Evolutionary conservation across 1,140 invertebrate species (phyloP).

Genomic region (Bombus confusus): DNA sequence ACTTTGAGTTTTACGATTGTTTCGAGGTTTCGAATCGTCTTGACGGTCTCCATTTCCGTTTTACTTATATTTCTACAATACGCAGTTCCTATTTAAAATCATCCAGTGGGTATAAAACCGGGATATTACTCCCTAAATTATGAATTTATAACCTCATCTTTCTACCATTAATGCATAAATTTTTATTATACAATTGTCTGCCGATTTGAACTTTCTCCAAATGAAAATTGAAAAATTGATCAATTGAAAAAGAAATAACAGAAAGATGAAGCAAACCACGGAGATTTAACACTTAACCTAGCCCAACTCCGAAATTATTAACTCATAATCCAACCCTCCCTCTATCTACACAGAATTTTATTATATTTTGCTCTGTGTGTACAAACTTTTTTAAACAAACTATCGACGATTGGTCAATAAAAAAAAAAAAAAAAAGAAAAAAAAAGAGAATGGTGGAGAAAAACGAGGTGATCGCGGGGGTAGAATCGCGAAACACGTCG

Average conservation of each 20-base stretch:
- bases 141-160: no score
- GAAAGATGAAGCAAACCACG: no score
- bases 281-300: no score
- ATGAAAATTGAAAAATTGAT: no score
- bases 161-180: no score
- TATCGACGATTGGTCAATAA: neutral
- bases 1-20: neutral
- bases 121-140: fast-evolving
- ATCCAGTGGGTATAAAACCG: no score
- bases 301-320: neutral
- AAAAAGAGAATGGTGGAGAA: fast-evolving
- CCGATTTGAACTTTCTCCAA: no score
- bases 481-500: conserved; percentile 23
- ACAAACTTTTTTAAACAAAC: neutral
- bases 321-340: neutral
- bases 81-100: fast-evolving
- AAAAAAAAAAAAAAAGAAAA: neutral
- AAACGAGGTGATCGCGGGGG: neutral
- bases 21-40: neutral
- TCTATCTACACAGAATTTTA: neutral
- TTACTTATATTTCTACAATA: neutral
- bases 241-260: no score
- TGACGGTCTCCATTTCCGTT: neutral
- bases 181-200: no score
- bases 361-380: neutral